A percentile compares a stretch with the other conserved stretches of the same genome.
Evolutionary conservation across 2,888 invertebrate genomes (phyloP).

Genomic region (Neelides folsomi): DNA sequence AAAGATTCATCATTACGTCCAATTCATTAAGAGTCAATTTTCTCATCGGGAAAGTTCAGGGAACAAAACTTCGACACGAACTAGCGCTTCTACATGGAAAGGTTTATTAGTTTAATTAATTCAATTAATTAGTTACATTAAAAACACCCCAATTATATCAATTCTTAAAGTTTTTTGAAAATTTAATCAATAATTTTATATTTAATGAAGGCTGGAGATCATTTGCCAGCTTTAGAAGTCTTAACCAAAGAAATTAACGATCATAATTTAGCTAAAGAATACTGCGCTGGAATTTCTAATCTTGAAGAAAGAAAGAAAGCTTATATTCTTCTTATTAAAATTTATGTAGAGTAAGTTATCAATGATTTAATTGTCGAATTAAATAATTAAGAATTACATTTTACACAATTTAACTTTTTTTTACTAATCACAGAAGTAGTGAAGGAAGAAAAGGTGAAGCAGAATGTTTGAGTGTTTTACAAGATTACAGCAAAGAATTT

Average conservation of each 20-base stretch:
- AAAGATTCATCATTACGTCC: constrained; percentile 39
- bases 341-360: constrained; percentile 40
- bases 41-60: constrained; percentile 40
- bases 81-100: constrained; percentile 44
- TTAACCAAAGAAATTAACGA: constrained; percentile 42
- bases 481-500: constrained; percentile 40
- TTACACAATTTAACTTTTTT: no score
- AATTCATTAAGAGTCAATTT: constrained; percentile 39
- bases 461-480: constrained; percentile 38
- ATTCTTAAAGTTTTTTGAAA: neutral
- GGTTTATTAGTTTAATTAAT: constrained; percentile 35
- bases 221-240: constrained; percentile 42
- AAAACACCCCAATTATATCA: neutral
- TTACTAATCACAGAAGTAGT: neutral
- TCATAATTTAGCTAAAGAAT: constrained; percentile 41
- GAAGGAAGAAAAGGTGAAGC: constrained; percentile 6
- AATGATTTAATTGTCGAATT: no score
- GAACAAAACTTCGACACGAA: constrained; percentile 40
- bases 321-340: constrained; percentile 38
- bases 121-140: neutral
- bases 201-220: constrained; percentile 40
- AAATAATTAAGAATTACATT: no score
- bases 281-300: constrained; percentile 40
- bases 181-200: neutral
- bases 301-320: constrained; percentile 36